These are phyloP conservation scores for Gasterosteus aculeatus DNA, from an alignment of 2,113 vertebrate genomes.

Conservation along the genomic window DNA sequence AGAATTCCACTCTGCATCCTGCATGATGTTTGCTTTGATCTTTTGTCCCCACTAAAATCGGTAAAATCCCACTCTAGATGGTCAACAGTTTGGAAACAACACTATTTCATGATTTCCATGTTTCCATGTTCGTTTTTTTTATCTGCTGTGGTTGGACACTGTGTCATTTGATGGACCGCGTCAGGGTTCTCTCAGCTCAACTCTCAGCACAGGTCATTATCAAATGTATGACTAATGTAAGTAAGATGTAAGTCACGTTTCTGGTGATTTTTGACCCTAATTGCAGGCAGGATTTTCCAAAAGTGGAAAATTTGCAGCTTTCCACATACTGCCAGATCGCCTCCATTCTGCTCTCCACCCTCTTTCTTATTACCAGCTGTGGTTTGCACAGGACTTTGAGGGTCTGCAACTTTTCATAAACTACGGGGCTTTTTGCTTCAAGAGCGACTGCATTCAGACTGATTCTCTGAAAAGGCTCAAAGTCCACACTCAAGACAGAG, in stretches of 20 bases:
- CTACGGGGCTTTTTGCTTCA: constrained; percentile 12
- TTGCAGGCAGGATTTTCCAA: constrained; percentile 55
- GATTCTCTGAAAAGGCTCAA: constrained; percentile 1
- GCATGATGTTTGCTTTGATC: constrained; percentile 35
- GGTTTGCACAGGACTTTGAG: constrained; percentile 53
- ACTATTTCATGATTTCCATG: constrained; percentile 22
- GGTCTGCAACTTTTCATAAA: constrained; percentile 48
- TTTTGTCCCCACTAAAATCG: constrained; percentile 14
- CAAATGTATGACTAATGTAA: constrained; percentile 47
- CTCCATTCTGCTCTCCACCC: constrained; percentile 42
- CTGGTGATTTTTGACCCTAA: constrained; percentile 50
- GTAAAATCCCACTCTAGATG: constrained; percentile 19
- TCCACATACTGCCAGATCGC: constrained; percentile 46
- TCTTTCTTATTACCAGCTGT: constrained; percentile 62
- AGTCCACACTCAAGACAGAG: neutral
- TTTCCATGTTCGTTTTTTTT: constrained; percentile 40
- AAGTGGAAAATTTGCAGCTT: constrained; percentile 66
- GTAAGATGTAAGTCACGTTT: constrained; percentile 54
- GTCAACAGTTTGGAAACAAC: constrained; percentile 42
- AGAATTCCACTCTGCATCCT: constrained; percentile 33
- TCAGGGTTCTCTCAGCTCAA: neutral
- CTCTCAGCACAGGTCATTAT: constrained; percentile 15
- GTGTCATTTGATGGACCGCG: neutral
- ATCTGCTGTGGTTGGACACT: constrained; percentile 1
- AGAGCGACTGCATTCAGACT: neutral